Base-by-base conservation (phyloP, 1,140 invertebrate species). In the Drosophila murphyi region DNA sequence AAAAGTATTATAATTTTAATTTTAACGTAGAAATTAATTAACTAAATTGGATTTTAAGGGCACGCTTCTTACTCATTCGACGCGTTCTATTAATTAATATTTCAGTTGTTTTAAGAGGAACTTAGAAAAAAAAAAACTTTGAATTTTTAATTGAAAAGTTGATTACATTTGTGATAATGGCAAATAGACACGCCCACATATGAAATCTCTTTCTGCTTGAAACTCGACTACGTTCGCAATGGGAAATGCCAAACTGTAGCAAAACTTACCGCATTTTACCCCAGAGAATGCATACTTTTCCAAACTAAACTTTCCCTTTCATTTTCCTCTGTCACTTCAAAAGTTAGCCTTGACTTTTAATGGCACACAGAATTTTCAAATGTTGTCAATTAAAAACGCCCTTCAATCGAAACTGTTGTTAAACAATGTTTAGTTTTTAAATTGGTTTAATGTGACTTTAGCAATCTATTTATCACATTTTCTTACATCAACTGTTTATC, bases 351-450 rank as follows among this genome's bases (percentile, higher is more conserved):
- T 28, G 55, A 45, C 39, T 57, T 8, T 32, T 57, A 45, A 57
- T 57, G 55, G 29, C 55, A 48, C 7, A n/a, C 12, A 0, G 1
- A 35, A 60, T 48, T 60, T 34, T 60, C 29, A 48, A 60, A 32
- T 48, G 45, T 48, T 60, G 43, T 60, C 57, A 60, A 60, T 60
- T 60, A 60, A 60, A 47, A 47, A 48, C 31, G 57, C 31, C 48
- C 34, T 29, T 47, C 45, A 32, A 60, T 10, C 34, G 29, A 31
- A 57, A 7, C 43, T 57, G 43, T 43, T 57, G 39, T 12, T n/a
- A 31, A 50, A 4, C 47, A 12, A n/a, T 45, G 39, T 2, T 41
- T 31, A 29, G 12, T 6, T 31, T 47, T 29, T n/a, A 48, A 48
- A 43, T 10, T n/a, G 3, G 8, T 10, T 43, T 12, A n/a, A n/a